These are phyloP conservation scores for Sterrhoptilus dennistouni DNA, from an alignment of 2,113 vertebrate species.

Conservation along the genomic window DNA sequence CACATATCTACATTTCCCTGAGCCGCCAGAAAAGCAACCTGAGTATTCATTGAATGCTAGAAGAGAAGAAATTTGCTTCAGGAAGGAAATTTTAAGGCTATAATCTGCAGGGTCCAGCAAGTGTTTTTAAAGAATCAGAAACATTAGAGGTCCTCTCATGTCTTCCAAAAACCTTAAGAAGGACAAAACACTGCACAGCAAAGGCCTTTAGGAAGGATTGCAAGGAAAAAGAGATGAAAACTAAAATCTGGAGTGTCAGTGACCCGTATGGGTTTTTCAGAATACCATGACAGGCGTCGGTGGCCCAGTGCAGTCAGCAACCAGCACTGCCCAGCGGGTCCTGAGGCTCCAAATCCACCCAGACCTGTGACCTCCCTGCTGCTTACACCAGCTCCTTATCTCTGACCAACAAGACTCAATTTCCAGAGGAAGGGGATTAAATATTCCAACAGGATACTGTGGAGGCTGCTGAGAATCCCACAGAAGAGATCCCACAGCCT, in stretches of 20 bases:
- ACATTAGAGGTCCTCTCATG: background rate
- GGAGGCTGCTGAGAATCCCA: background rate
- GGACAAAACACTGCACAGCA: background rate
- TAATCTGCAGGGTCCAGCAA: background rate
- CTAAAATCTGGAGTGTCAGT: background rate
- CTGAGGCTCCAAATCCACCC: background rate
- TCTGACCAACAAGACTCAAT: background rate
- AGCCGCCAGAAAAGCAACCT: background rate
- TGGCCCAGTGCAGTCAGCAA: background rate
- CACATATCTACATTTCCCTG: slow-evolving; percentile 2
- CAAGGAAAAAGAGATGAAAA: background rate
- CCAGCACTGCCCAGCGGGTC: fast-evolving
- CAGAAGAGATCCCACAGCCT: background rate
- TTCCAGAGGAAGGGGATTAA: background rate
- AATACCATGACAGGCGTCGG: background rate
- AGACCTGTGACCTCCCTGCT: background rate
- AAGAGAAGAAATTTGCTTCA: background rate
- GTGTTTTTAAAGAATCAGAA: background rate
- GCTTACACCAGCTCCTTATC: background rate
- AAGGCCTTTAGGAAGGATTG: background rate
- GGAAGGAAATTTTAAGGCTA: background rate
- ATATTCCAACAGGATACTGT: background rate
- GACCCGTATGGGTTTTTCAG: background rate
- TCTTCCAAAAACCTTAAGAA: background rate
- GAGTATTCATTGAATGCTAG: background rate